Evolutionary conservation across 2,797 vertebrate genomes (phyloP).

Genomic region (Tenualosa thibaudeaui): DNA sequence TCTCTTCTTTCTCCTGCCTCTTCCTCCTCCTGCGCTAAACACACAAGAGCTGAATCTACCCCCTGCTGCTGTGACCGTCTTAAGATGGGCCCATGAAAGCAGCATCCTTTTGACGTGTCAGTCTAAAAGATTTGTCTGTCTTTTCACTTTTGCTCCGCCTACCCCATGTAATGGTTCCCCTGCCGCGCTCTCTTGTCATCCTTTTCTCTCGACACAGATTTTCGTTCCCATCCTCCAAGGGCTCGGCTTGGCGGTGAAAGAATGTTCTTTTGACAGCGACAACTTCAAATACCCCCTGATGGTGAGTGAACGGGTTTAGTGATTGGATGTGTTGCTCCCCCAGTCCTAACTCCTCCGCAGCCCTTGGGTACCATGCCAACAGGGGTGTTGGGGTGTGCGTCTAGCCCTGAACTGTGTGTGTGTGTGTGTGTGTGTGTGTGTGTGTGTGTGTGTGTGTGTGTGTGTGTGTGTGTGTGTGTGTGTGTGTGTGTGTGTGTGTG

Average conservation of each 20-base stretch:
- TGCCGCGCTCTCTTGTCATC: not conserved
- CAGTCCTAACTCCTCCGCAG: not conserved
- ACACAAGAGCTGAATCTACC: not conserved
- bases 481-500: not conserved
- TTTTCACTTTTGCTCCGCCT: not conserved
- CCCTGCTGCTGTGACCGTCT: not conserved
- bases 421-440: no score
- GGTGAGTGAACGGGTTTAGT: conserved; percentile 74
- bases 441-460: not conserved
- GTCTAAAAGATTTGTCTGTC: not conserved
- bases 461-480: not conserved
- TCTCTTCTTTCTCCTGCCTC: not conserved
- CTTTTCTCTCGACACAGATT: conserved; percentile 75
- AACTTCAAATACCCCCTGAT: conserved; percentile 98
- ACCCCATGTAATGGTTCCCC: not conserved
- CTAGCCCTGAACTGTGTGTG: not conserved
- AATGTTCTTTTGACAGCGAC: conserved; percentile 97
- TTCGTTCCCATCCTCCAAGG: conserved; percentile 96
- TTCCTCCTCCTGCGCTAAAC: not conserved
- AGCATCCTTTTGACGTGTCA: not conserved
- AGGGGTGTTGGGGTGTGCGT: not conserved
- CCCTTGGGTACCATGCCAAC: not conserved
- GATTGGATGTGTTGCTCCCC: not conserved
- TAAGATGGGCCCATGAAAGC: conserved; percentile 6
- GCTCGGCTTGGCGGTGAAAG: conserved; percentile 91